These are phyloP conservation scores for Chaetura pelagica DNA, from an alignment of 2,113 vertebrate species.

Conservation along the genomic window DNA sequence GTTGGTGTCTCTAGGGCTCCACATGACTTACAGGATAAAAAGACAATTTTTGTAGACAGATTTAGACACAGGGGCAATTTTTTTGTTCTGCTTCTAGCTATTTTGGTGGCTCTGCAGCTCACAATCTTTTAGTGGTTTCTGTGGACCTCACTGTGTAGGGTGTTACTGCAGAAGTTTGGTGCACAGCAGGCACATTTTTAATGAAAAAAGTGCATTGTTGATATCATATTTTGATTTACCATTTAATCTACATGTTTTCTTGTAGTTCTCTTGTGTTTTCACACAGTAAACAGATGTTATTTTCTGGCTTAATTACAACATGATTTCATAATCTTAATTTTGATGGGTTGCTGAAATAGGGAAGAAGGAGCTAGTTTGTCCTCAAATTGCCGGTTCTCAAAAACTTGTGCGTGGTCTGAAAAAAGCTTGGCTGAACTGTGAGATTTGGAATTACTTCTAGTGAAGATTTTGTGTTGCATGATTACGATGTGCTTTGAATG, in stretches of 20 bases:
- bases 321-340: neutral
- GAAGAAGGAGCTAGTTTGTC: neutral
- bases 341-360: conserved; percentile 3
- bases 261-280: neutral
- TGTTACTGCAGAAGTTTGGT: neutral
- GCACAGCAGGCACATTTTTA: neutral
- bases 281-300: conserved; percentile 29
- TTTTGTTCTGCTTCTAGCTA: neutral
- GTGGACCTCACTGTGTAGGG: neutral
- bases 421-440: neutral
- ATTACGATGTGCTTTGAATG: neutral
- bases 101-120: neutral
- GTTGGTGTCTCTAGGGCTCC: neutral
- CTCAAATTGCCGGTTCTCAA: neutral
- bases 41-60: neutral
- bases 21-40: neutral
- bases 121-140: neutral
- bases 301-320: conserved; percentile 21
- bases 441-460: neutral
- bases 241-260: neutral
- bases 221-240: neutral
- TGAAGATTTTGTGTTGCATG: neutral
- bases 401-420: neutral
- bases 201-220: neutral
- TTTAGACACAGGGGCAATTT: neutral